phyloP scores from a whole-genome alignment of 2,797 vertebrate genomes.

The Allobates femoralis region DNA sequence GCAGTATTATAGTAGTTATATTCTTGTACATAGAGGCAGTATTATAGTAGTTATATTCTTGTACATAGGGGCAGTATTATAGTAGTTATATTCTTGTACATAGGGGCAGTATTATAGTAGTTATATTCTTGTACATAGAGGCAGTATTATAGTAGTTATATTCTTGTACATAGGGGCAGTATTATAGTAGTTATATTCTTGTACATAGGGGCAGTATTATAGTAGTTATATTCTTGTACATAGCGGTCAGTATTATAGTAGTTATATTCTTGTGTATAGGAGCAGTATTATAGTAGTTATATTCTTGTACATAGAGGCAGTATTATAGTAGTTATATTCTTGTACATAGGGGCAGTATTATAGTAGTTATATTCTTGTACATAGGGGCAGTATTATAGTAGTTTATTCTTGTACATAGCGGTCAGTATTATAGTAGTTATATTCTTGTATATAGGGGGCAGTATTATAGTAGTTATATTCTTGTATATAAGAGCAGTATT shows the following conservation, averaged over 20 bases:
- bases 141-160: conserved; percentile 18
- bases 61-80: conserved; percentile 15
- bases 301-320: background rate
- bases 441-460: background rate
- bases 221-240: conserved; percentile 22
- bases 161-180: conserved; percentile 13
- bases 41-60: conserved; percentile 30
- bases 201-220: conserved; percentile 6
- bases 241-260: conserved; percentile 15
- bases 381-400: conserved; percentile 5
- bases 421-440: conserved; percentile 7
- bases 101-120: conserved; percentile 10
- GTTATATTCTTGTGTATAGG: conserved; percentile 14
- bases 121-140: conserved; percentile 11
- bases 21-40: conserved; percentile 19
- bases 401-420: background rate
- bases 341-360: background rate
- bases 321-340: conserved; percentile 4
- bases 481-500: background rate
- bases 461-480: conserved; percentile 3
- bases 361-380: conserved; percentile 8
- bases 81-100: conserved; percentile 22
- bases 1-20: conserved; percentile 17
- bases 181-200: conserved; percentile 22
- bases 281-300: conserved; percentile 12